Evolutionary conservation across 2,888 invertebrate genomes (phyloP).

Genomic region (Phragmatobia fuliginosa): DNA sequence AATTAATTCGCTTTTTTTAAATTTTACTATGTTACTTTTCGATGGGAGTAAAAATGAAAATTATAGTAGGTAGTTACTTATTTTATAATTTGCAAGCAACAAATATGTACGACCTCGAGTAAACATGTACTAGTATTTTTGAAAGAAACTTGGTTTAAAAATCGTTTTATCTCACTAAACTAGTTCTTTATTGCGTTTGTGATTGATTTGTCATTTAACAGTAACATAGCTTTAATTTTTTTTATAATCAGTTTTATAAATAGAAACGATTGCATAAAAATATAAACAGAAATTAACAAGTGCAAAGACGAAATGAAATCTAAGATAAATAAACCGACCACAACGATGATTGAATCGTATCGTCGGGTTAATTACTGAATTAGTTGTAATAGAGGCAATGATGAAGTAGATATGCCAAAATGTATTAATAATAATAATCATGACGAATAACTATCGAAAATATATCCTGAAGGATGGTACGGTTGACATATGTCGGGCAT

Average conservation of each 20-base stretch:
- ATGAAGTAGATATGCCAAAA: neutral
- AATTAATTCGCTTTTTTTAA: neutral
- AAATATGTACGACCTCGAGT: too few species aligned
- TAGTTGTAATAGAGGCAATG: neutral
- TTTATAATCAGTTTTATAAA: neutral
- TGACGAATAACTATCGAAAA: too few species aligned
- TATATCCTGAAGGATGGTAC: too few species aligned
- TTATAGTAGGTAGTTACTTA: neutral
- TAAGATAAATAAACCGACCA: neutral
- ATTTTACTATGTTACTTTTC: neutral
- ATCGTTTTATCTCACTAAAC: too few species aligned
- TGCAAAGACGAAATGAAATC: conserved; percentile 7
- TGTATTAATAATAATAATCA: too few species aligned
- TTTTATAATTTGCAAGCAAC: neutral
- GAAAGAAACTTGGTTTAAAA: too few species aligned
- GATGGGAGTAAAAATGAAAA: neutral
- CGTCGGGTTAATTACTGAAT: conserved; percentile 29
- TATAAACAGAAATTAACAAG: conserved; percentile 9
- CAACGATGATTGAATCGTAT: conserved; percentile 24
- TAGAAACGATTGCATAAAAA: conserved; percentile 9
- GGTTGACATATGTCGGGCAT: too few species aligned
- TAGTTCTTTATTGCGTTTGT: too few species aligned
- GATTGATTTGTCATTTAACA: too few species aligned
- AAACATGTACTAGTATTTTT: too few species aligned
- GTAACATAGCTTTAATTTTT: conserved; percentile 21